Percentiles rank a stretch among this genome's conserved stretches.
Conservation (phyloP, 2,113 vertebrate genomes). For the Sorex araneus region DNA sequence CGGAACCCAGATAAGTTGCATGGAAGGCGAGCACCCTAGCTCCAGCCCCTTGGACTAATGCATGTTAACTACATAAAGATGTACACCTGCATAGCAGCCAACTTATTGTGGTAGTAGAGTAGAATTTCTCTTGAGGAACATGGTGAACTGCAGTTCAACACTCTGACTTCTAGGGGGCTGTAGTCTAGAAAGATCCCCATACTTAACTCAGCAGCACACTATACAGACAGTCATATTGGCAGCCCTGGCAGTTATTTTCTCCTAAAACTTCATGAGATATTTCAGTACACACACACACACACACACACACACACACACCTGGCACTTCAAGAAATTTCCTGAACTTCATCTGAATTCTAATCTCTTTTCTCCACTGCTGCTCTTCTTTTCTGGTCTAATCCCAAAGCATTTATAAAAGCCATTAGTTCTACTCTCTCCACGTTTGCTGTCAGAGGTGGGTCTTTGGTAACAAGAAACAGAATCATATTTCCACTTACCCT, state of each 20-base stretch:
- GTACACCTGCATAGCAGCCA: background rate
- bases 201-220: background rate
- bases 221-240: background rate
- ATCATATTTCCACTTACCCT: background rate
- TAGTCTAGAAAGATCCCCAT: background rate
- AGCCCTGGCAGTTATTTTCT: background rate
- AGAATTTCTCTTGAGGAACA: background rate
- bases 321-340: background rate
- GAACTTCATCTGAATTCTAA: background rate
- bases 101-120: background rate
- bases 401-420: background rate
- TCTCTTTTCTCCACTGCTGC: background rate
- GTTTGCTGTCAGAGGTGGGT: constrained; percentile 7
- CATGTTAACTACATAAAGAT: too few species aligned
- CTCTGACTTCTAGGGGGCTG: background rate
- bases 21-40: too few species aligned
- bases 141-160: background rate
- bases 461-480: background rate
- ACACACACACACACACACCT: background rate
- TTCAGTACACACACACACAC: background rate
- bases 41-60: too few species aligned
- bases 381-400: background rate
- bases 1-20: too few species aligned
- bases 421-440: background rate
- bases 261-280: background rate